These are phyloP conservation scores for Margaritifera margaritifera DNA, from an alignment of 2,888 invertebrate genomes.

Conservation along the genomic window DNA sequence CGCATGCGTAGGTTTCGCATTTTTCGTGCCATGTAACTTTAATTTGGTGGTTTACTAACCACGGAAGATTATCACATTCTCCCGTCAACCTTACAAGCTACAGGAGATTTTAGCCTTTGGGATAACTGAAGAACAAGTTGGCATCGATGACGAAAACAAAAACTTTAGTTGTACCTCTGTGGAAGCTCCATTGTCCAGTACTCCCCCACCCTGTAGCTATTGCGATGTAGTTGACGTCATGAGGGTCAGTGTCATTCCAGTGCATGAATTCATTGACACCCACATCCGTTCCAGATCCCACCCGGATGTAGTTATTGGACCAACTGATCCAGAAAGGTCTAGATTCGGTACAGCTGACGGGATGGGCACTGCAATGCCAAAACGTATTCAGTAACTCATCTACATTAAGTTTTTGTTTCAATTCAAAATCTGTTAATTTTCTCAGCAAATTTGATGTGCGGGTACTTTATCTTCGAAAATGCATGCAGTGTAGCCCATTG, in stretches of 20 bases:
- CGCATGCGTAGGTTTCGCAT: too few relatives aligned
- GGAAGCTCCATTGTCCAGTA: conserved; percentile 49
- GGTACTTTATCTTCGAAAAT: too few relatives aligned
- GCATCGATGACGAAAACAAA: neutral
- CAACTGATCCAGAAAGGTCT: conserved; percentile 56
- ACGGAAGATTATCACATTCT: too few relatives aligned
- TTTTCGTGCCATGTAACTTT: too few relatives aligned
- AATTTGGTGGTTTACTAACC: too few relatives aligned
- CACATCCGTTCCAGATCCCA: conserved; percentile 45
- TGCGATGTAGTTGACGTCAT: conserved; percentile 50
- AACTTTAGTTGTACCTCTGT: conserved; percentile 14
- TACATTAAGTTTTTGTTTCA: neutral
- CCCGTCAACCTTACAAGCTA: too few relatives aligned
- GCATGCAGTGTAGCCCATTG: too few relatives aligned
- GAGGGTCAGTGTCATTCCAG: conserved; percentile 53
- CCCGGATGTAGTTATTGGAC: conserved; percentile 40
- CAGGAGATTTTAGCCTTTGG: too few relatives aligned
- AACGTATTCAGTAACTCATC: neutral
- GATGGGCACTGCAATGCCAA: conserved; percentile 24
- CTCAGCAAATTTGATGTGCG: too few relatives aligned
- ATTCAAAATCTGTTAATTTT: neutral
- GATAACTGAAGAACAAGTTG: too few relatives aligned
- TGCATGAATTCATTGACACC: conserved; percentile 45
- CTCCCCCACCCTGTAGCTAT: conserved; percentile 54
- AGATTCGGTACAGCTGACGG: conserved; percentile 36